A percentile compares a stretch with the other conserved stretches of the same genome.
Conservation (phyloP, 2,113 vertebrate genomes). For the Acanthochromis polyacanthus region DNA sequence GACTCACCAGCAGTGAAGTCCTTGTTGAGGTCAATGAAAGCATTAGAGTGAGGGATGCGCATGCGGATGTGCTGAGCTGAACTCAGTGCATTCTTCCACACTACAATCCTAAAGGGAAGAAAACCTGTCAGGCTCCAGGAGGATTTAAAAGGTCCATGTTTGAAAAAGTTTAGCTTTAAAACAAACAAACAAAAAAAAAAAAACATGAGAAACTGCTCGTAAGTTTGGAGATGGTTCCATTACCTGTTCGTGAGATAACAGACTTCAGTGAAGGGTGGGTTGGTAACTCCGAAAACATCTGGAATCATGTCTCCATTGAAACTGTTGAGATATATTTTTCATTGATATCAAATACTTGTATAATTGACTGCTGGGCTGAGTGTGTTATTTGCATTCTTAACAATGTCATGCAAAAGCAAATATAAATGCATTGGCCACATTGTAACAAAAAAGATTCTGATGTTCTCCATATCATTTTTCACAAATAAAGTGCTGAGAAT, state of each 20-base stretch:
- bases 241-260: slow-evolving; percentile 86
- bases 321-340: slow-evolving; percentile 78
- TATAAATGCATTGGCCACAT: no score
- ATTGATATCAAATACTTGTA: background rate
- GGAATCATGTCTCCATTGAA: slow-evolving; percentile 98
- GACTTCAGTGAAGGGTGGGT: slow-evolving; percentile 81
- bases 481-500: background rate
- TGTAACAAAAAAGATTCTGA: no score
- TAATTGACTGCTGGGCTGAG: background rate
- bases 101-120: slow-evolving; percentile 80
- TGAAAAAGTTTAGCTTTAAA: fast-evolving
- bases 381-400: background rate
- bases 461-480: no score
- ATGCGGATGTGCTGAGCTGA: slow-evolving; percentile 79
- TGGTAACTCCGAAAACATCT: slow-evolving; percentile 90
- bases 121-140: slow-evolving; percentile 15
- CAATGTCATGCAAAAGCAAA: background rate
- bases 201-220: background rate
- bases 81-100: slow-evolving; percentile 83
- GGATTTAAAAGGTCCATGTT: background rate
- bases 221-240: background rate
- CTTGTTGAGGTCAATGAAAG: slow-evolving; percentile 94
- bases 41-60: slow-evolving; percentile 92
- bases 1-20: slow-evolving; percentile 96
- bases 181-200: background rate